Evolutionary conservation across 2,888 invertebrate genomes (phyloP).

Genomic region (Napeogenes inachia): DNA sequence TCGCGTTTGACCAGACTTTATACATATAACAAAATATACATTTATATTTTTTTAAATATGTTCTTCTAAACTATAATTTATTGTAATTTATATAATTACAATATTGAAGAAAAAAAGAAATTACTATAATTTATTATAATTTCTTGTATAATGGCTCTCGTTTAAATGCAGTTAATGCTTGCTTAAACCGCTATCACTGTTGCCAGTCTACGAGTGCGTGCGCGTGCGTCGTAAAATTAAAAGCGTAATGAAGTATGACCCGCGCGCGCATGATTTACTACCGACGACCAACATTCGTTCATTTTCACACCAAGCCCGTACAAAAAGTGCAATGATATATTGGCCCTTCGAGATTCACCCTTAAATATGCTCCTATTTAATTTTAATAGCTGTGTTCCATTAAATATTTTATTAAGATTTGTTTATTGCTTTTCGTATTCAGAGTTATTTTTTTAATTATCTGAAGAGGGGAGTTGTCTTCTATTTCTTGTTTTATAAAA

Average conservation of each 20-base stretch:
- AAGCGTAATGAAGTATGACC: constrained; percentile 34
- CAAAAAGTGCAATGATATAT: constrained; percentile 24
- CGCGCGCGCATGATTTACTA: constrained; percentile 29
- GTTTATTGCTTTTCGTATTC: background rate
- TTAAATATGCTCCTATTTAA: constrained; percentile 23
- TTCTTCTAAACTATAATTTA: no score
- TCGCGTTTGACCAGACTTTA: no score
- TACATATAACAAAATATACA: no score
- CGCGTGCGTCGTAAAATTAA: constrained; percentile 36
- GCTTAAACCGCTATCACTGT: constrained; percentile 9
- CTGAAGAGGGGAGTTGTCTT: no score
- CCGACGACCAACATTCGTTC: constrained; percentile 25
- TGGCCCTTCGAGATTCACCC: constrained; percentile 13
- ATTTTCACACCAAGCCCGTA: constrained; percentile 25
- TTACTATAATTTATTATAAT: background rate
- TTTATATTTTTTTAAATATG: no score
- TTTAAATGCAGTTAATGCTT: background rate
- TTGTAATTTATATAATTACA: no score
- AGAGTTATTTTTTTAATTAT: no score
- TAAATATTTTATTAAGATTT: constrained; percentile 2
- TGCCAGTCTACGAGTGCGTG: constrained; percentile 15
- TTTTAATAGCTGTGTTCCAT: constrained; percentile 11
- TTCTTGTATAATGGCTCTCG: background rate
- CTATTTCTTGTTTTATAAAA: no score
- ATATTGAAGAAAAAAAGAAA: no score